A percentile compares a stretch with the other conserved stretches of the same genome.
phyloP scores from a whole-genome alignment of 2,797 vertebrate genomes.

The Lithobates pipiens region DNA sequence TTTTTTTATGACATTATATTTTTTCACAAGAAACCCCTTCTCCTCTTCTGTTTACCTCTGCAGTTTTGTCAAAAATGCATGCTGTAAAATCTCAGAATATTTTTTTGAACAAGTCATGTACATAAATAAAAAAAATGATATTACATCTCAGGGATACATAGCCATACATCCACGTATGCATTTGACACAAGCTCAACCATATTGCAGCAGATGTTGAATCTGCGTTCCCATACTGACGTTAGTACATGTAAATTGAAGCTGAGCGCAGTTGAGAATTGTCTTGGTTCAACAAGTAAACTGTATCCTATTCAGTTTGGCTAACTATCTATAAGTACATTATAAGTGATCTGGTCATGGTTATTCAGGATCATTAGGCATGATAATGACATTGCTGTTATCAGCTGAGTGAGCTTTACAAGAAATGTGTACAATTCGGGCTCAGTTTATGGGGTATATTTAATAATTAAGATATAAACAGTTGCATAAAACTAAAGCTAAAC shows the following conservation, averaged over 20 bases:
- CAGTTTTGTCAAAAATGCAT: not conserved
- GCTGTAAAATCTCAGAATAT: not conserved
- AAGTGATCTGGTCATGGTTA: not conserved
- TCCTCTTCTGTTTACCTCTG: not conserved
- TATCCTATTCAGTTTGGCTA: not conserved
- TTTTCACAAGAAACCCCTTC: constrained; percentile 30
- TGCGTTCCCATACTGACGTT: not conserved
- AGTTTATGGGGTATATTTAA: not conserved
- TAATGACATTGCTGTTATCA: not conserved
- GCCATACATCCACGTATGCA: not conserved
- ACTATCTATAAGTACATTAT: not conserved
- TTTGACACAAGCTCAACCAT: not conserved
- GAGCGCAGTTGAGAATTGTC: not conserved
- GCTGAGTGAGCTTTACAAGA: too few relatives aligned
- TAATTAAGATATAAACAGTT: not conserved
- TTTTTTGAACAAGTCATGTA: too few relatives aligned
- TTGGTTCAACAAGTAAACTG: not conserved
- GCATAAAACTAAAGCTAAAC: too few relatives aligned
- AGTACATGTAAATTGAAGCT: not conserved
- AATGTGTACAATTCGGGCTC: not conserved
- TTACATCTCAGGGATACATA: not conserved
- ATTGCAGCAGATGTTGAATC: not conserved
- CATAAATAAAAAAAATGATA: not conserved
- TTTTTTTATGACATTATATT: constrained; percentile 39
- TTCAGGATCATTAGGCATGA: not conserved